Conservation (phyloP, 1,140 invertebrate species). For the Sarcophaga bullata region DNA sequence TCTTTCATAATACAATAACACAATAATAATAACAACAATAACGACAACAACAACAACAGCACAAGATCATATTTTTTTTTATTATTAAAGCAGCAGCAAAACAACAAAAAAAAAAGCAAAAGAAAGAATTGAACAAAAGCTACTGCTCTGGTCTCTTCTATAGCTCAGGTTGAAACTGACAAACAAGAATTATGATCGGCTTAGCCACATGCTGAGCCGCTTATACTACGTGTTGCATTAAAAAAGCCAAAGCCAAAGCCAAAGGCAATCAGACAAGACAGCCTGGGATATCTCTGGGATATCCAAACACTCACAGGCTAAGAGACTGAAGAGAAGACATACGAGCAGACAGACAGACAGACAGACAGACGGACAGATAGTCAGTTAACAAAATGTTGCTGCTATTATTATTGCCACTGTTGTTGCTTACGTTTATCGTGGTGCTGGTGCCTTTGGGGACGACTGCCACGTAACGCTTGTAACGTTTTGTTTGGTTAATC, state of each 20-base stretch:
- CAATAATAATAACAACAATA: slow-evolving; percentile 10
- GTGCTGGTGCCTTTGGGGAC: slow-evolving; percentile 10
- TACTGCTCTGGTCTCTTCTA: slow-evolving; percentile 13
- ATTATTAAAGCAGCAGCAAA: slow-evolving; percentile 3
- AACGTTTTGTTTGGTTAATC: slow-evolving; percentile 37
- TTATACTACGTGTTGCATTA: slow-evolving; percentile 35
- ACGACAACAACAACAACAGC: not conserved
- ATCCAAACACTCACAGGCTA: not conserved
- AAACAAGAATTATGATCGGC: slow-evolving; percentile 66
- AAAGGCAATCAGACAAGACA: slow-evolving; percentile 42
- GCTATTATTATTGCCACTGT: not conserved
- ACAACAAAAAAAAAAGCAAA: slow-evolving; percentile 33
- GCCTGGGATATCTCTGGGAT: slow-evolving; percentile 21
- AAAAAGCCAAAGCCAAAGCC: slow-evolving; percentile 40
- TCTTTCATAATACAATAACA: slow-evolving; percentile 22
- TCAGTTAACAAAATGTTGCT: slow-evolving; percentile 16
- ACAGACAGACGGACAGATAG: not conserved
- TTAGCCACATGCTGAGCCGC: slow-evolving; percentile 65
- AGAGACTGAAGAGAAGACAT: not conserved
- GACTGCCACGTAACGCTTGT: not conserved
- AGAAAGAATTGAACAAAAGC: slow-evolving; percentile 36
- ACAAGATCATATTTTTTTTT: slow-evolving; percentile 4
- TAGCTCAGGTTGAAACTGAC: slow-evolving; percentile 54
- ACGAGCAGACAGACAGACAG: slow-evolving; percentile 9
- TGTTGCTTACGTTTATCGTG: slow-evolving; percentile 9